A percentile compares a stretch with the other conserved stretches of the same genome.
phyloP scores from a whole-genome alignment of 1,140 invertebrate genomes.

The Prorops nasuta region DNA sequence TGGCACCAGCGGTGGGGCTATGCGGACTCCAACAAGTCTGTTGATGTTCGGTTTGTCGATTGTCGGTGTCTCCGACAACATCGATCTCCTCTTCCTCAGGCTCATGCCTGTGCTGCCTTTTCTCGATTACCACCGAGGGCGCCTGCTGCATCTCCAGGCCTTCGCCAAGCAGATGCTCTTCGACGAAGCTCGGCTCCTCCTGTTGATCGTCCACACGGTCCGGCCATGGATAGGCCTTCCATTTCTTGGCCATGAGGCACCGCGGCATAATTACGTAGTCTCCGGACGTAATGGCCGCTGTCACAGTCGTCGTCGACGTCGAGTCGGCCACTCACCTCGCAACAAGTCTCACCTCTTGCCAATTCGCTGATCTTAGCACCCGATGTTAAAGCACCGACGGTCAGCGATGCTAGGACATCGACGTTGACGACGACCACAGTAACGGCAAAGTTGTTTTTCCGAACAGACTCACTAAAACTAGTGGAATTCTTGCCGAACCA shows the following conservation, averaged over 20 bases:
- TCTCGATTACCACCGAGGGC: conserved; percentile 18
- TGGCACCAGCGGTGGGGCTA: conserved; percentile 70
- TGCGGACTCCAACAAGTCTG: conserved; percentile 68
- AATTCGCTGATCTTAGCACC: no score
- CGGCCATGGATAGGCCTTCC: conserved; percentile 81
- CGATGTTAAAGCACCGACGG: no score
- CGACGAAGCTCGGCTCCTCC: conserved; percentile 7
- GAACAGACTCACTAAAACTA: background rate
- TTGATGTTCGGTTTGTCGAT: conserved; percentile 29
- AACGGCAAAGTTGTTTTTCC: conserved; percentile 4
- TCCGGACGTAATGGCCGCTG: background rate
- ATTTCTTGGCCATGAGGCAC: conserved; percentile 88
- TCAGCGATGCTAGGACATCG: background rate
- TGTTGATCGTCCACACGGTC: conserved; percentile 62
- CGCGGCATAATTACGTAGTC: conserved; percentile 65
- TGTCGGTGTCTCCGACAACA: conserved; percentile 66
- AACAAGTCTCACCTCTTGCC: conserved; percentile 1
- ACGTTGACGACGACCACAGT: conserved; percentile 7
- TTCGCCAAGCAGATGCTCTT: conserved; percentile 18
- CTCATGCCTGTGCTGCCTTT: conserved; percentile 44
- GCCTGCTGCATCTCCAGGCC: conserved; percentile 14
- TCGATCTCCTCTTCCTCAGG: conserved; percentile 79
- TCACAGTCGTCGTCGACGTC: background rate
- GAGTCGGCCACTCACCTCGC: conserved; percentile 2
- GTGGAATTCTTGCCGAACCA: conserved; percentile 1